Evolutionary conservation across 2,113 vertebrate genomes (phyloP).

Genomic region (Anolis sagrei): DNA sequence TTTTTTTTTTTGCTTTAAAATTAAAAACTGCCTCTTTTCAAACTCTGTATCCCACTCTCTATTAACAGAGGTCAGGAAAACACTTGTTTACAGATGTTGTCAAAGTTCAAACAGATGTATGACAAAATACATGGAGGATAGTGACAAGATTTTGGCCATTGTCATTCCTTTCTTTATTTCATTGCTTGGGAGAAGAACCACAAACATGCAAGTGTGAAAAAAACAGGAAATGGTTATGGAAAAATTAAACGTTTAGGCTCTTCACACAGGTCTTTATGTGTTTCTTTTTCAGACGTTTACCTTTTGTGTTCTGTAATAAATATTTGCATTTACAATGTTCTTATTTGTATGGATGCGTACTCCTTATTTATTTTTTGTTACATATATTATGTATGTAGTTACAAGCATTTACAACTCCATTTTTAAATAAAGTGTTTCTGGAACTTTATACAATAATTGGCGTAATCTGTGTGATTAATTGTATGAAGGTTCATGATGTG

Average conservation of each 20-base stretch:
- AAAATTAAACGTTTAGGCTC: constrained; percentile 75
- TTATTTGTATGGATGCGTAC: constrained; percentile 90
- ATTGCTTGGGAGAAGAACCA: constrained; percentile 68
- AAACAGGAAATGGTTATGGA: constrained; percentile 69
- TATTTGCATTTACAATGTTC: constrained; percentile 83
- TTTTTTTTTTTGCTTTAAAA: constrained; percentile 73
- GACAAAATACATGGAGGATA: constrained; percentile 66
- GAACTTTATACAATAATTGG: constrained; percentile 75
- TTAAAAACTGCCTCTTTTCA: constrained; percentile 66
- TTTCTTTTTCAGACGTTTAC: constrained; percentile 76
- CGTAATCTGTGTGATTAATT: constrained; percentile 48
- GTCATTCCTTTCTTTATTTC: constrained; percentile 67
- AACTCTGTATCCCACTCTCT: constrained; percentile 67
- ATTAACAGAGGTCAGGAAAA: constrained; percentile 66
- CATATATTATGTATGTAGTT: constrained; percentile 91
- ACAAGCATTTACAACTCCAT: constrained; percentile 90
- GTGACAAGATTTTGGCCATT: constrained; percentile 53
- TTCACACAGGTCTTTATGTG: constrained; percentile 81
- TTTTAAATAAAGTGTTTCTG: constrained; percentile 95
- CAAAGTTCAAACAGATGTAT: constrained; percentile 64
- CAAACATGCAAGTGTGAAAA: constrained; percentile 44
- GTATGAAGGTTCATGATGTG: constrained; percentile 15
- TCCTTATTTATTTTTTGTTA: constrained; percentile 92
- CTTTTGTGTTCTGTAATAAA: constrained; percentile 80
- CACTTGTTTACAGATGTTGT: constrained; percentile 62